These are phyloP conservation scores for Apteryx owenii DNA, from an alignment of 2,113 vertebrate genomes.

Conservation along the genomic window DNA sequence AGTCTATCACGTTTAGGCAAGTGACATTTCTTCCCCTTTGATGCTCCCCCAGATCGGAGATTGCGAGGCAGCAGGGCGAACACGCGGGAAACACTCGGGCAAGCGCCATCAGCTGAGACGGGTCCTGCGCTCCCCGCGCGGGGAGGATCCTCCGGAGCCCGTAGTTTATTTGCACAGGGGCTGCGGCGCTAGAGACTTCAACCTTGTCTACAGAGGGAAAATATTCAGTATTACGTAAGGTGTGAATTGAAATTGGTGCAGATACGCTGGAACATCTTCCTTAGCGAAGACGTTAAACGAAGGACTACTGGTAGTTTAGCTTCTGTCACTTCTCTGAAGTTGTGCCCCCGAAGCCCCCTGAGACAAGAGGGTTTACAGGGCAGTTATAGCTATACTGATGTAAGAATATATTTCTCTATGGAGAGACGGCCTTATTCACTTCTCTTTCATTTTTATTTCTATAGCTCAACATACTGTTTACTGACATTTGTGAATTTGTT, in stretches of 20 bases:
- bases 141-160: background rate
- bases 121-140: rapidly evolving
- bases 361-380: background rate
- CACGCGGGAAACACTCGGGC: background rate
- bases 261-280: background rate
- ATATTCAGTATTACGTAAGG: background rate
- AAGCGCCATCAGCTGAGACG: background rate
- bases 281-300: background rate
- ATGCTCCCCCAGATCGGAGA: conserved; percentile 4
- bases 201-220: background rate
- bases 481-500: background rate
- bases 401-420: background rate
- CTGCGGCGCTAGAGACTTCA: background rate
- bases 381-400: background rate
- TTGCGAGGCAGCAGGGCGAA: background rate
- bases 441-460: background rate
- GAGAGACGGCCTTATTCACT: background rate
- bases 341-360: background rate
- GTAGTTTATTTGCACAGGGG: background rate
- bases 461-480: background rate
- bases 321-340: background rate
- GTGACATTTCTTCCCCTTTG: conserved; percentile 35
- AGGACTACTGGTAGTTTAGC: background rate
- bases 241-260: background rate
- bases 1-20: conserved; percentile 68